Base-by-base conservation (phyloP, 1,140 invertebrate species). In the Goniozus legneri region DNA sequence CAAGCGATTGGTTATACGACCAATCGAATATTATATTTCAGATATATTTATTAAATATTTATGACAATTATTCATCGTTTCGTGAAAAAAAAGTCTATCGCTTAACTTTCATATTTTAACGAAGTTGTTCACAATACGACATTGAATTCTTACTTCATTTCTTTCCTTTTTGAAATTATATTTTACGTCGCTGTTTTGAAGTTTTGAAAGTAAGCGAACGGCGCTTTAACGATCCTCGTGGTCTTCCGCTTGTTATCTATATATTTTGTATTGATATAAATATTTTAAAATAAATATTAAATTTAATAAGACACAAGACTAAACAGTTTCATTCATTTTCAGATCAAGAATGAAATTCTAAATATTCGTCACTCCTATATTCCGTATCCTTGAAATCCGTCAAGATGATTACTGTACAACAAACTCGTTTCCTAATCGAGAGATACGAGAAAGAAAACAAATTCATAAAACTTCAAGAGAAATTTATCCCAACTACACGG, bases 221-320 rank as follows among this genome's bases (percentile, higher is more conserved):
- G 44, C 45, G 41, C 47, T 51, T 52, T 34, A 22, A 38, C 34
- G 24, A 44, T 46, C n/a, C n/a, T n/a, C n/a, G n/a, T n/a, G 44
- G 64, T 71, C 61, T 69, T 69, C 58, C 60, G 58, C 60, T 68
- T 70, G 64, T 69, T 69, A 64, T 62, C 62, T 72, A 71, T 64
- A 69, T 69, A 61, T 74, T 74, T 73, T 74, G 56, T 73, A 71
- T 69, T 65, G 57, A 71, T 71, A 69, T 62, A 68, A 62, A 68
- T 65, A 73, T 73, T 71, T 73, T 73, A 60, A 71, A 72, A 73
- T 71, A 71, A 73, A 74, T 45, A 62, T 60, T 56, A 60, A 21
- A 13, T 30, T 37, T 44, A 41, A 31, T 33, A 47, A 15, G 10
- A 32, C 27, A 22, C 16, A 16, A 13, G 19, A 19, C 34, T 34